Evolutionary conservation across 2,113 vertebrate genomes (phyloP).

Genomic region (Nymphicus hollandicus): DNA sequence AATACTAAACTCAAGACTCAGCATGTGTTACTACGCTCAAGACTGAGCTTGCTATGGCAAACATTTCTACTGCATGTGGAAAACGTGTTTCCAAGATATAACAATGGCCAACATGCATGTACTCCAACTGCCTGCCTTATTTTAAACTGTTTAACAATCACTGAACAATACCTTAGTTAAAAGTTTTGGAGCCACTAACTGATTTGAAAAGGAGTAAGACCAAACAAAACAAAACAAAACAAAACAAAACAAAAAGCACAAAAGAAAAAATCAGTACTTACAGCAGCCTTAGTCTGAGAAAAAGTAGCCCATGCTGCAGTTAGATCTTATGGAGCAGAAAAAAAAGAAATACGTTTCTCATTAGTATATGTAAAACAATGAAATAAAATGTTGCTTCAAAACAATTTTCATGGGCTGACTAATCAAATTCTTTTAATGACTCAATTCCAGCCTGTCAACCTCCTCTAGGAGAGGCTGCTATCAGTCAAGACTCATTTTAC

Average conservation of each 20-base stretch:
- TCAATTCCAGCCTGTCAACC: not conserved
- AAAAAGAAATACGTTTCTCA: not conserved
- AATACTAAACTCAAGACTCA: not conserved
- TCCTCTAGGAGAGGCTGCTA: not conserved
- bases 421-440: not conserved
- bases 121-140: not conserved
- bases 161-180: not conserved
- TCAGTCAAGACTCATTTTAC: not conserved
- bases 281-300: conserved; percentile 89
- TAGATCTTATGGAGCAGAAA: conserved; percentile 71
- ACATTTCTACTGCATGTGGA: not conserved
- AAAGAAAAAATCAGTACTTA: conserved; percentile 75
- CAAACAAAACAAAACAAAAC: not conserved
- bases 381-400: not conserved
- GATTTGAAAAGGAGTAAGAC: not conserved
- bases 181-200: not conserved
- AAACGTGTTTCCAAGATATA: not conserved
- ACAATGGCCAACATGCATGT: not conserved
- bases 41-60: not conserved
- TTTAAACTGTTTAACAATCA: not conserved
- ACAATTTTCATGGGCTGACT: not conserved
- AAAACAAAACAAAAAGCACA: not conserved
- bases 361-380: conserved; percentile 12
- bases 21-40: not conserved
- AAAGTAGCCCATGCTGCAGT: conserved; percentile 83